Evolutionary conservation across 1,140 invertebrate genomes (phyloP).

Genomic region (Hypothenemus hampei): DNA sequence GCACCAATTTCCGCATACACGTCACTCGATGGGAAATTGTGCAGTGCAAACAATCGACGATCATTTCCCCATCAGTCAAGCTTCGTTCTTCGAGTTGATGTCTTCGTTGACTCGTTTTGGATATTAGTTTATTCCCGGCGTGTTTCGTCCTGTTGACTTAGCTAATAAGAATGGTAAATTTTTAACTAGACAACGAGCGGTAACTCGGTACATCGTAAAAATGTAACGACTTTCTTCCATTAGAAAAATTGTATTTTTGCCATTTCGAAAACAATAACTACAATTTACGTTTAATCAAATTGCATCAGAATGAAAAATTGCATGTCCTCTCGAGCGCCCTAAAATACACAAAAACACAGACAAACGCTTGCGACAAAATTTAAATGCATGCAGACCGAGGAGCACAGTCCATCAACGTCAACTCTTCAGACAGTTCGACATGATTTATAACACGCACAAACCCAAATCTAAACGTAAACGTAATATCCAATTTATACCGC

Average conservation of each 20-base stretch:
- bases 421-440: conserved; percentile 28
- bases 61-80: conserved; percentile 25
- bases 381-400: conserved; percentile 18
- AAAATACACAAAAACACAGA: conserved; percentile 24
- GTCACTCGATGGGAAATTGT: conserved; percentile 28
- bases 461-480: conserved; percentile 9
- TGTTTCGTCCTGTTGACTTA: too few relatives aligned
- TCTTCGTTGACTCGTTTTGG: conserved; percentile 24
- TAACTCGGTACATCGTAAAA: too few relatives aligned
- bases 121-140: conserved; percentile 21
- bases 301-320: conserved; percentile 30
- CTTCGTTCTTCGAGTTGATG: too few relatives aligned
- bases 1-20: conserved; percentile 29
- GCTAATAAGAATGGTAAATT: too few relatives aligned
- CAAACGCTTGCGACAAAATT: conserved; percentile 29
- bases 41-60: conserved; percentile 28
- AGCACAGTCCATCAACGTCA: conserved; percentile 28
- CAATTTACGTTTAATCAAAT: conserved; percentile 30
- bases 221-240: conserved; percentile 29
- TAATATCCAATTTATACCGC: conserved; percentile 32
- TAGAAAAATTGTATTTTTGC: conserved; percentile 29
- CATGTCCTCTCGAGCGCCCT: conserved; percentile 15
- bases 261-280: too few relatives aligned
- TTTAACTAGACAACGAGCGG: too few relatives aligned
- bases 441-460: conserved; percentile 18